A percentile compares a stretch with the other conserved stretches of the same genome.
Evolutionary conservation across 1,140 invertebrate genomes (phyloP).

Genomic region (Brachionus paranguensis): DNA sequence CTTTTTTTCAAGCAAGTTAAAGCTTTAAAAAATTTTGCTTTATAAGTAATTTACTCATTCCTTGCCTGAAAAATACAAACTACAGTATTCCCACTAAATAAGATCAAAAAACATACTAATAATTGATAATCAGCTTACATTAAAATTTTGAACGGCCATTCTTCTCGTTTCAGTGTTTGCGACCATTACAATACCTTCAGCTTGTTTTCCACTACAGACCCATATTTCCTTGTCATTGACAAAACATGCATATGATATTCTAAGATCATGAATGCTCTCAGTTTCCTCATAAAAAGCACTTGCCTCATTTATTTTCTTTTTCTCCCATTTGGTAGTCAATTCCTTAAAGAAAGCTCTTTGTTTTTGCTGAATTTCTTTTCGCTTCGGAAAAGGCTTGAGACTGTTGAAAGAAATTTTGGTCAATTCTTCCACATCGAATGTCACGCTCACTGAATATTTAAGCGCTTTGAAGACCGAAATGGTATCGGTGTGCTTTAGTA

Average conservation of each 20-base stretch:
- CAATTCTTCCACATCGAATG: constrained; percentile 58
- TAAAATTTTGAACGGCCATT: constrained; percentile 54
- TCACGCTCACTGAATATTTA: constrained; percentile 57
- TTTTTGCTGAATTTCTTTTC: constrained; percentile 54
- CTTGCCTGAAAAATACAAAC: no score
- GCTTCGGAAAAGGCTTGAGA: constrained; percentile 57
- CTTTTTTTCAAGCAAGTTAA: no score
- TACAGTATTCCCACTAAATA: no score
- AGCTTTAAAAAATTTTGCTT: no score
- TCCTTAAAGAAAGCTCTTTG: constrained; percentile 48
- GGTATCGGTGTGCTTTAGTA: constrained; percentile 55
- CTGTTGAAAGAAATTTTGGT: constrained; percentile 58
- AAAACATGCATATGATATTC: constrained; percentile 18
- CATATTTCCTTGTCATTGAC: constrained; percentile 51
- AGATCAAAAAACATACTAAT: background rate
- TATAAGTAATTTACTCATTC: no score
- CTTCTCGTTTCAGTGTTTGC: constrained; percentile 50
- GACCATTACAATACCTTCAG: constrained; percentile 48
- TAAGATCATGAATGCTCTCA: constrained; percentile 41
- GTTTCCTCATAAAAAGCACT: constrained; percentile 47
- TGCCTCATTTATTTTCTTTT: constrained; percentile 51
- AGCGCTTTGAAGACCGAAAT: constrained; percentile 58
- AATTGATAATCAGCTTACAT: constrained; percentile 46
- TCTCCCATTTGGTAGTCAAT: background rate
- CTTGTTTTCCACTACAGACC: constrained; percentile 56